Percentiles rank a stretch among this genome's conserved stretches.
Conservation (phyloP, 2,888 invertebrate genomes). For the Philereme transversata region DNA sequence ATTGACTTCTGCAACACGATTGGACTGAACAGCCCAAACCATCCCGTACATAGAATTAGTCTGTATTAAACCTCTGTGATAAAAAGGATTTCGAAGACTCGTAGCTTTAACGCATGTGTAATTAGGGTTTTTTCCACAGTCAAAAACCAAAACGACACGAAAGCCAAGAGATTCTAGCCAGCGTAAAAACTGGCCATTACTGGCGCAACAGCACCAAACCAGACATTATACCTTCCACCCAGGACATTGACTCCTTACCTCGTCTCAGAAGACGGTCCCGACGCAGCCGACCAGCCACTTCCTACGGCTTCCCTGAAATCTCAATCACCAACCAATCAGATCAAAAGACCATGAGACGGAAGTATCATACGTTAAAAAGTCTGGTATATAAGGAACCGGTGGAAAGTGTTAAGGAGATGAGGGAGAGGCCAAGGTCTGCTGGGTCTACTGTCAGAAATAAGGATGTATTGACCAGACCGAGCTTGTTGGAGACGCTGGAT, state of each 20-base stretch:
- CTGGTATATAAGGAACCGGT: conserved; percentile 74
- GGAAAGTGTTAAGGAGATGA: conserved; percentile 68
- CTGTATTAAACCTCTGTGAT: no score
- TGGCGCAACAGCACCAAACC: conserved; percentile 74
- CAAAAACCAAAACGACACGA: conserved; percentile 50
- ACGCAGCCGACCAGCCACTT: conserved; percentile 59
- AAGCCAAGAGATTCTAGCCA: conserved; percentile 71
- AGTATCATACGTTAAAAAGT: conserved; percentile 62
- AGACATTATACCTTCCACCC: conserved; percentile 69
- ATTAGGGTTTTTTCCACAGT: conserved; percentile 5
- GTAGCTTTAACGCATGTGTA: background rate
- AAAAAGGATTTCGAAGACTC: no score
- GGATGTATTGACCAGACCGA: conserved; percentile 70
- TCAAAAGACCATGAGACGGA: conserved; percentile 60
- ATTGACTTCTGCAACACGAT: no score
- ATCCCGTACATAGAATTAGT: no score
- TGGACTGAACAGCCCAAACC: no score
- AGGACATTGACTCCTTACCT: conserved; percentile 52
- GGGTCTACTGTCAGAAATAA: conserved; percentile 73
- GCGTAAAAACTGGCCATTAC: conserved; percentile 69
- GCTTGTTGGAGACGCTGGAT: conserved; percentile 74
- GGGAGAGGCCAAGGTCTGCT: conserved; percentile 71
- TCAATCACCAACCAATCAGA: conserved; percentile 70
- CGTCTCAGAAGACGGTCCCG: conserved; percentile 61
- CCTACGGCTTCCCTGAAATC: conserved; percentile 75